Base-by-base conservation (phyloP, 2,113 vertebrate genomes). In the Mormoops blainvillei region DNA sequence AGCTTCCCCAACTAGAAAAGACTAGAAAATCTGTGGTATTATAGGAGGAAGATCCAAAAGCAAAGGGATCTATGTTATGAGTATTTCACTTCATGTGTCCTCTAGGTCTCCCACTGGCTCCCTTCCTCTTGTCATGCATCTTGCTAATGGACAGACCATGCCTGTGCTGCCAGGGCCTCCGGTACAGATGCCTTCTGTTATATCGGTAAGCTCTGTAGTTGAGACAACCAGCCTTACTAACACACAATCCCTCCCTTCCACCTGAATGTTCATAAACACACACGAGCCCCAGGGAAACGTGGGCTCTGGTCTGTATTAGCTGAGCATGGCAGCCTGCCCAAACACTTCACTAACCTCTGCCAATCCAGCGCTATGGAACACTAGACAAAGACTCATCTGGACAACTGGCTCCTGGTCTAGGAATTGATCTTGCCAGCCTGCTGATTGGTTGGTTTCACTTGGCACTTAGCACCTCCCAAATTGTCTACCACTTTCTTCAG, bases 171-270 rank as follows among this genome's bases (percentile, higher is more conserved):
- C 99, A 19, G 99, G 99, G n/a, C 99, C 99, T 92, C 98, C 99
- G 1, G 97, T 99, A 31, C 99, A 99, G 97, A 99, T 99, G 98
- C 99, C 99, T 24, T 99, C 99, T 90, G 99, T 99, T 96, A 99
- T 99, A 94, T 99, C 99, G 98, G 99, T 99, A 98, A 99, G 99
- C 93, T 14, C 65, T 93, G 4, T 41, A 24, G 88, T 73, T 54
- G 68, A 85, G 85, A 67, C 61, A 91, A 89, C 95, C 71, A 77
- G 6, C 76, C 56, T 56, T 84, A 38, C 78, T 31, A 0, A n/a
- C 13, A 86, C 36, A 76, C 50, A 81, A 81, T 94, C 82, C 82
- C 48, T 88, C 83, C 88, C 78, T 96, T 91, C 91, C 89, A 96
- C 97, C 84, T 95, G 91, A 95, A 36, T 45, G 38, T 4, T 24